phyloP scores from a whole-genome alignment of 2,113 vertebrate genomes.

The Bos taurus region ARS-UCD2.0 NC_037328.1:104293501-104294000 shows the following conservation, averaged over 20 bases:
- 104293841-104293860: conserved; percentile 74
- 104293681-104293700: conserved; percentile 54
- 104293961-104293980: conserved; percentile 18
- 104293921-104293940: conserved; percentile 65
- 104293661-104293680: conserved; percentile 41
- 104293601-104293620: not conserved
- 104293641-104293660: not conserved
- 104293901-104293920: conserved; percentile 65
- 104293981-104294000: conserved; percentile 24
- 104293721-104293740: conserved; percentile 56
- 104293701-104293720: conserved; percentile 44
- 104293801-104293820: conserved; percentile 31
- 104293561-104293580: not conserved
- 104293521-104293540: not conserved
- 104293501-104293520: not conserved
- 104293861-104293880: conserved; percentile 53
- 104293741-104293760: conserved; percentile 63
- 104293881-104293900: conserved; percentile 61
- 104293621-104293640: not conserved
- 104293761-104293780: conserved; percentile 76
- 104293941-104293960: conserved; percentile 53
- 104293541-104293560: not conserved
- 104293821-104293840: conserved; percentile 62
- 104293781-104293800: conserved; percentile 52
- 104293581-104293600: not conserved